phyloP scores from a whole-genome alignment of 2,888 invertebrate species.

The Neuroscelio doddi region DNA sequence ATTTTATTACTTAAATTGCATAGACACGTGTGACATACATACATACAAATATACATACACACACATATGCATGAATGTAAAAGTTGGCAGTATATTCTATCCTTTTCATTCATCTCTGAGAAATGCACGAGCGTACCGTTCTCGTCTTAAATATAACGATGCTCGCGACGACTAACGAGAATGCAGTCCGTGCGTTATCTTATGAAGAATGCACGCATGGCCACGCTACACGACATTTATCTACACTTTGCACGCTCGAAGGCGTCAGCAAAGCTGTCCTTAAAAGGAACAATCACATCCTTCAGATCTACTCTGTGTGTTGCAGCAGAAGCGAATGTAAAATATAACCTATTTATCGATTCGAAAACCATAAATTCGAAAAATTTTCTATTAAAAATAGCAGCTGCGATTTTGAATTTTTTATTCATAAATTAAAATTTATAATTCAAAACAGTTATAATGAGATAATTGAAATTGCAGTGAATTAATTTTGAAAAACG shows the following conservation, averaged over 20 bases:
- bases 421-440: too few species aligned
- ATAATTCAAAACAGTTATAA: too few species aligned
- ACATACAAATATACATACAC: too few species aligned
- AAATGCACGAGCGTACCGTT: conserved; percentile 8
- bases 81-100: conserved; percentile 7
- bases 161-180: conserved; percentile 55
- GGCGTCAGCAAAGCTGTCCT: conserved; percentile 45
- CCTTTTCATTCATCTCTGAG: conserved; percentile 23
- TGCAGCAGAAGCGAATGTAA: conserved; percentile 11
- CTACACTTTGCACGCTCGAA: conserved; percentile 42
- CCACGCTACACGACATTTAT: conserved; percentile 46
- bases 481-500: too few species aligned
- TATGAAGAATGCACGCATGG: conserved; percentile 44
- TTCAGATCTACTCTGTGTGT: conserved; percentile 25
- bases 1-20: too few species aligned
- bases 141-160: conserved; percentile 59
- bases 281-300: conserved; percentile 37
- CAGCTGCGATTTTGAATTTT: too few species aligned
- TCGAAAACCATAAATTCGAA: not conserved
- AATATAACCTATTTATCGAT: not conserved
- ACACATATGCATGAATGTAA: too few species aligned
- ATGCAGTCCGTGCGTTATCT: conserved; percentile 60
- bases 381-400: too few species aligned
- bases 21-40: too few species aligned
- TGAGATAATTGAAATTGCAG: too few species aligned